A percentile compares a stretch with the other conserved stretches of the same genome.
Conservation (phyloP, 2,888 invertebrate genomes). For the Drosophila cognata region DNA sequence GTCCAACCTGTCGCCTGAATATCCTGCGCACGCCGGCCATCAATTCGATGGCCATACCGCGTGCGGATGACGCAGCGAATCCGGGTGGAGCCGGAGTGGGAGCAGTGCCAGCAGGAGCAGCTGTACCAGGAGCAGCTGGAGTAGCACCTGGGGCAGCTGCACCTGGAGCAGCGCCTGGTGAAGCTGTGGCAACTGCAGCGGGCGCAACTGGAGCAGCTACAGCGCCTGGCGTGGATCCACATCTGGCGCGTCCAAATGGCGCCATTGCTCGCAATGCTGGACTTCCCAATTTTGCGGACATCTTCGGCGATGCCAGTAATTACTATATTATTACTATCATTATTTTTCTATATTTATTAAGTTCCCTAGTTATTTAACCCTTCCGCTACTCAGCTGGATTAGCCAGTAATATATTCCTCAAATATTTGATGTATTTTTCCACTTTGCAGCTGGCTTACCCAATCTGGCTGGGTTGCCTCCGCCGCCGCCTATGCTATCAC, state of each 20-base stretch:
- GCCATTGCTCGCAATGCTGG: slow-evolving; percentile 24
- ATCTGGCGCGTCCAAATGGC: slow-evolving; percentile 38
- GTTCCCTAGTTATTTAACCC: background rate
- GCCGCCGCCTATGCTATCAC: slow-evolving; percentile 79
- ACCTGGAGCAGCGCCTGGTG: background rate
- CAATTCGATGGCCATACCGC: slow-evolving; percentile 73
- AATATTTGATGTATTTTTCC: background rate
- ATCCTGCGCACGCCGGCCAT: slow-evolving; percentile 87
- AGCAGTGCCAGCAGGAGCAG: slow-evolving; percentile 23
- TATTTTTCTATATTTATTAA: too few relatives aligned
- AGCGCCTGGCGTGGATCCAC: slow-evolving; percentile 2
- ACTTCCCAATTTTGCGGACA: slow-evolving; percentile 50
- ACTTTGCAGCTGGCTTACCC: slow-evolving; percentile 57
- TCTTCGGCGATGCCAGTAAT: slow-evolving; percentile 62
- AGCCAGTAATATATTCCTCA: background rate
- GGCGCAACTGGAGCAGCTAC: slow-evolving; percentile 9
- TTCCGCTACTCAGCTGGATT: slow-evolving; percentile 47
- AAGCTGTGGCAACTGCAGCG: slow-evolving; percentile 25
- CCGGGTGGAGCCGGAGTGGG: slow-evolving; percentile 42
- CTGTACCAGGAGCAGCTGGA: slow-evolving; percentile 19
- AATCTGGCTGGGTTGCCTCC: slow-evolving; percentile 51
- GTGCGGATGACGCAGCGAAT: slow-evolving; percentile 57
- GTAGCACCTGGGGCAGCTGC: slow-evolving; percentile 13
- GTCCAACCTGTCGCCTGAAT: slow-evolving; percentile 98
- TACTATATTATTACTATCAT: slow-evolving; percentile 11